These are phyloP conservation scores for Drosophila flavopinicola DNA, from an alignment of 2,888 invertebrate genomes.

Conservation along the genomic window DNA sequence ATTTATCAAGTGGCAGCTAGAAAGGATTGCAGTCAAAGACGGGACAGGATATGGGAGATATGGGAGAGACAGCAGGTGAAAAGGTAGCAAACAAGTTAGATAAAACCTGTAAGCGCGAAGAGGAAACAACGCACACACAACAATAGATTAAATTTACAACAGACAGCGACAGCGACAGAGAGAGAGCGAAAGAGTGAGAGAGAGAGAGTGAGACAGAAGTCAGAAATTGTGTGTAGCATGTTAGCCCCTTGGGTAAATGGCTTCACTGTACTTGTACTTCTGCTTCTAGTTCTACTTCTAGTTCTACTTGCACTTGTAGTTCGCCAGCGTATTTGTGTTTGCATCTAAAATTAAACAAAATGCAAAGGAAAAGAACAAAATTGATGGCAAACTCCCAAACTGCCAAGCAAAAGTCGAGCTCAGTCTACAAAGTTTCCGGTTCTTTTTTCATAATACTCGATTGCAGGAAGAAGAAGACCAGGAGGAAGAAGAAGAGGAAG, in stretches of 20 bases:
- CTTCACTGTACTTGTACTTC: slow-evolving; percentile 38
- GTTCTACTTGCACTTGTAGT: slow-evolving; percentile 16
- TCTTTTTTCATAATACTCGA: slow-evolving; percentile 16
- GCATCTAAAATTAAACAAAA: slow-evolving; percentile 66
- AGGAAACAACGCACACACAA: slow-evolving; percentile 11
- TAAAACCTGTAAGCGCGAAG: slow-evolving; percentile 33
- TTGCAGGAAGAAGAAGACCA: slow-evolving; percentile 5
- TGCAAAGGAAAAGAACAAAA: slow-evolving; percentile 32
- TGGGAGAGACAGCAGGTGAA: slow-evolving; percentile 37
- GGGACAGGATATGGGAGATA: slow-evolving; percentile 38
- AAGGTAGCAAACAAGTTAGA: slow-evolving; percentile 39
- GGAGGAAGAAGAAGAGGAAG: not conserved
- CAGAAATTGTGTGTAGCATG: slow-evolving; percentile 24
- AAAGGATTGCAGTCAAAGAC: slow-evolving; percentile 56
- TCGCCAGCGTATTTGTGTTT: slow-evolving; percentile 63
- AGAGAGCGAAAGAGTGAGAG: not conserved
- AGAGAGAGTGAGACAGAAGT: slow-evolving; percentile 6
- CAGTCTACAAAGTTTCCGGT: slow-evolving; percentile 58
- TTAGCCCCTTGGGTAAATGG: slow-evolving; percentile 29
- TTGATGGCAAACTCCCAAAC: slow-evolving; percentile 22
- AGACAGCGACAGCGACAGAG: not conserved
- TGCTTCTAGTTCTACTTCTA: slow-evolving; percentile 18
- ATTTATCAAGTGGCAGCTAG: slow-evolving; percentile 68
- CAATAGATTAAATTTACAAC: slow-evolving; percentile 72
- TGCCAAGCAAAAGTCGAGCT: slow-evolving; percentile 43